Base-by-base conservation (phyloP, 2,888 invertebrate species). In the Rotaria magnacalcarata region DNA sequence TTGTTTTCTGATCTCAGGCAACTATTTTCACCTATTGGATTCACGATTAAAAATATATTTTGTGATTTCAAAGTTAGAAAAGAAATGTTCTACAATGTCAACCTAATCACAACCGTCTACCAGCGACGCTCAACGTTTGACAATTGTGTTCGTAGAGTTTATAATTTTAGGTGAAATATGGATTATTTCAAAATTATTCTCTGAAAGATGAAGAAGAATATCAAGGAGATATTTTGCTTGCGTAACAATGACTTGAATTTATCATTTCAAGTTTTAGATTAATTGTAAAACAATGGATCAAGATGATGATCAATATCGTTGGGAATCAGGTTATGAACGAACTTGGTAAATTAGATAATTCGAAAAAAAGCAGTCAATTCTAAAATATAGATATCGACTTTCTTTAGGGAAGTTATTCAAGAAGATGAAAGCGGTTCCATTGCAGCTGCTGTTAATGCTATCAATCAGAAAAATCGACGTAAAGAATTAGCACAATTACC, bases 361-460 rank as follows among this genome's bases (percentile, higher is more conserved):
- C 47, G 4, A 14, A 52, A 52, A 14, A 52, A 52, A 14, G 16
- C 8, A 24, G 47, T n/a, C 52, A 41, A 47, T 16, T 84, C 6
- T 27, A 5, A 11, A 50, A 27, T 19, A 6, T 54, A 0, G 24
- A 75, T n/a, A 6, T 16, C 86, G 54, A 85, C 0, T 21, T 34
- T 87, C 87, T 75, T 60, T 84, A 92, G 92, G 91, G 97, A 98
- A 91, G 96, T 95, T 34, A 94, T 99, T 87, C 95, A 95, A 91
- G 98, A 98, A 92, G 97, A 97, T 92, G 95, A 96, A 89, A 94
- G 95, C 91, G 98, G 97, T 0, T 93, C 96, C 89, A 96, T 96
- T 90, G 93, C 95, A 34, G 94, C 96, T 41, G 95, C 98, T 85
- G 95, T 95, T 0, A 96, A 96, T 89, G 94, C 96, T 88, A 95